Evolutionary conservation across 2,888 invertebrate genomes (phyloP), one percentile per base, ranked within the genome.

Genomic region (Lacanobia wlatinum): DNA sequence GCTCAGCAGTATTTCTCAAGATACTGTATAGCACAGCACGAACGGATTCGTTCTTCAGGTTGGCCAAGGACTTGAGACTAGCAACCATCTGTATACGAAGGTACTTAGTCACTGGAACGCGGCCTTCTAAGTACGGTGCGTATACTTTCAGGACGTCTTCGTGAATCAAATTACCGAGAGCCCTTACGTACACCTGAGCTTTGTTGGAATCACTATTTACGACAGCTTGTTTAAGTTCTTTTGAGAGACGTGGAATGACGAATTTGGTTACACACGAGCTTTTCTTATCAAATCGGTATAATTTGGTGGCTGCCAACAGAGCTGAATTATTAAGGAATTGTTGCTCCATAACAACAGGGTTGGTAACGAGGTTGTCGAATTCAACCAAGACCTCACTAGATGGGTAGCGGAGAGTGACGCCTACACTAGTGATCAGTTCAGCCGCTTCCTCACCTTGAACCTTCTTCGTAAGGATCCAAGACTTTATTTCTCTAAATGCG

Each of bases 101-200:
- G 94, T 97, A 97, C 58, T 95, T 96, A 0, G 97, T 96, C 0
- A 95, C 92, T 53, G 90, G 88, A 34, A 96, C 92, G 70, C 96
- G 92, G 55, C 97, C 97, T 92, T 98, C 97, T 21, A 98, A 93
- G 89, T 97, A 98, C 1, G 97, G 97, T 84, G 97, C 96, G 84
- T 97, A 97, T 0, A 96, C 96, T 6, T 93, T 88, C 2, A 98
- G 89, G 70, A 97, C 97, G 78, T 94, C 92, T 7, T 96, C 97
- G 87, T 97, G 97, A 56, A 96, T 98, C 52, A 97, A 92, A 87
- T 97, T 97, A 52, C 98, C 97, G 68, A 98, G 96, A 59, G 97
- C 97, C 67, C 96, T 94, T 63, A 97, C 97, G 92, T 96, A 97
- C 0, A 97, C 94, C 79, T 97, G 97, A 73, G 97, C 96, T 85